Base-by-base conservation (phyloP, 1,140 invertebrate species). In the Holotrichia oblita region DNA sequence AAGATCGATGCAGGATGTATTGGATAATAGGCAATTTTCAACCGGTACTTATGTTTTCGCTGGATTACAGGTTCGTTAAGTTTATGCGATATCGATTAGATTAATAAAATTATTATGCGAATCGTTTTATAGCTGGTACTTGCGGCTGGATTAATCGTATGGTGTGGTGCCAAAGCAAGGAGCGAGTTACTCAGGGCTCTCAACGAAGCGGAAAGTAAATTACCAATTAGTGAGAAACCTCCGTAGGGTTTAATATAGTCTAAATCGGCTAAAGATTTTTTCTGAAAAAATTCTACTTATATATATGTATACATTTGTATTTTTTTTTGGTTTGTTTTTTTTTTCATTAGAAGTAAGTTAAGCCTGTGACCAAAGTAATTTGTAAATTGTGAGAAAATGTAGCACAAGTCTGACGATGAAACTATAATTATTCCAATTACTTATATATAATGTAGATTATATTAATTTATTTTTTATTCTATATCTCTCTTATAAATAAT, bases 1-100 rank as follows among this genome's bases (percentile, higher is more conserved):
- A 55, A 88, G 95, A 24, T 96, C 94, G 17, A 96, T 97, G 93
- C 93, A 95, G 87, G 95, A 96, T 85, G 94, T 96, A 7, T 87
- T 96, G 3, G 92, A 94, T 83, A 93, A 95, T 83, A 92, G 92
- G 77, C 92, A 92, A 69, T 92, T 91, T 20, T 90, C 92, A 76
- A 87, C 92, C 24, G 93, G 93, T 0, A 94, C 93, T 14, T 94
- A 94, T 81, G 87, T 93, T 79, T 91, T 93, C 78, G 93, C 93
- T 84, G 90, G 89, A 73, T 88, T 91, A 84, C 93, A 96, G 92
- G 93, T 95, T 84, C 85, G 84, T 64, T 48, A 6, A 6, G 10
- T 6, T 42, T 82, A 6, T 72, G 69, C 59, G 73, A 78, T 14
- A 77, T 74, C 27, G 12, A 76, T 59, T 20, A 12, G 2, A 34